These are phyloP conservation scores for Bettongia penicillata DNA, from an alignment of 2,113 vertebrate genomes.

Conservation along the genomic window DNA sequence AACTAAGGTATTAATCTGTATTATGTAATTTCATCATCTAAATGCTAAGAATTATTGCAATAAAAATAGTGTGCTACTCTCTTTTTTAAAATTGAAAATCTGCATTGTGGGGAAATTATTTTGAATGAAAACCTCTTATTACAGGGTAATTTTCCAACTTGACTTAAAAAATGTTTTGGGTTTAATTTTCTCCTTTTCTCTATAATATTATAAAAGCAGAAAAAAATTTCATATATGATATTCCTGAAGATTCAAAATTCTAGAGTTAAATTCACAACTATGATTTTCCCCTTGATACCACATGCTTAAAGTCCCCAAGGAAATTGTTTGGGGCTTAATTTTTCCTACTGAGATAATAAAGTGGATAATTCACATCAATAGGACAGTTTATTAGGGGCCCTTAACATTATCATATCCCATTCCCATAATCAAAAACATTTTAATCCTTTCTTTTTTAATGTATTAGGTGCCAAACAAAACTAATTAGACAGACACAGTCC, in stretches of 20 bases:
- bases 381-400: not conserved
- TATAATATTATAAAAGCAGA: not conserved
- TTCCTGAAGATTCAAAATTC: not conserved
- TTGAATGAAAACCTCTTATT: not conserved
- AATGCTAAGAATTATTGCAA: not conserved
- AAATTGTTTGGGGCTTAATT: not conserved
- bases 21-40: not conserved
- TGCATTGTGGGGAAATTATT: not conserved
- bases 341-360: not conserved
- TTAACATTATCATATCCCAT: not conserved
- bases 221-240: not conserved
- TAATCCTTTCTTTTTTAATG: not conserved
- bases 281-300: not conserved
- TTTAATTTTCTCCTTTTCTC: not conserved
- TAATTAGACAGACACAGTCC: not conserved
- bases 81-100: not conserved
- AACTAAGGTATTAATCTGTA: not conserved
- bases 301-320: not conserved
- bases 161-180: not conserved
- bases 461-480: not conserved
- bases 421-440: not conserved
- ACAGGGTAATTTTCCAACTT: not conserved
- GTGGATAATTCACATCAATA: not conserved
- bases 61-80: not conserved
- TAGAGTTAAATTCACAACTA: not conserved